Percentiles rank a stretch among this genome's conserved stretches.
phyloP scores from a whole-genome alignment of 2,797 vertebrate species.

The Betta splendens region DNA sequence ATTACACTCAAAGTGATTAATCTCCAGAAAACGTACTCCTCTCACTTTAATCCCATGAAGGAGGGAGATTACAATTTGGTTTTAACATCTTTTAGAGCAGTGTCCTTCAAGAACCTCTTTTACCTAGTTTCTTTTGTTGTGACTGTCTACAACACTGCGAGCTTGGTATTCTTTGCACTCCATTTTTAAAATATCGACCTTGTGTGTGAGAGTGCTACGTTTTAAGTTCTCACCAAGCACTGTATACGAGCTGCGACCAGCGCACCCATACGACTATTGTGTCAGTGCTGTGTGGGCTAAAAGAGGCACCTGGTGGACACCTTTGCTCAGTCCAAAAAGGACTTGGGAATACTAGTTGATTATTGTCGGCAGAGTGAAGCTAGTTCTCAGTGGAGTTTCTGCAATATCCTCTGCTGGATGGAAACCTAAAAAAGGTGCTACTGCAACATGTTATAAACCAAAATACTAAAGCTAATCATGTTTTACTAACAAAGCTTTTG shows the following conservation, averaged over 20 bases:
- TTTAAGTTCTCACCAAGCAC: slow-evolving; percentile 29
- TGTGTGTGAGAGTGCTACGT: not conserved
- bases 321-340: slow-evolving; percentile 24
- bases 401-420: slow-evolving; percentile 25
- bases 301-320: slow-evolving; percentile 41
- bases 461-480: slow-evolving; percentile 26
- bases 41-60: slow-evolving; percentile 24
- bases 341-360: slow-evolving; percentile 18
- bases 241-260: slow-evolving; percentile 64
- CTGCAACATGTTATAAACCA: slow-evolving; percentile 31
- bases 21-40: slow-evolving; percentile 34
- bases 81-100: slow-evolving; percentile 32
- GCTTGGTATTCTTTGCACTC: slow-evolving; percentile 40
- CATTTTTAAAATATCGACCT: slow-evolving; percentile 19
- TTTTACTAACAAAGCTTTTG: slow-evolving; percentile 30
- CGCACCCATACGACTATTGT: slow-evolving; percentile 39
- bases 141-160: slow-evolving; percentile 23
- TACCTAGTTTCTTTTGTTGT: slow-evolving; percentile 13
- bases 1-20: slow-evolving; percentile 34
- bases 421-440: slow-evolving; percentile 46
- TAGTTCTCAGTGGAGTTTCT: slow-evolving; percentile 40
- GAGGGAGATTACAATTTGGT: slow-evolving; percentile 57
- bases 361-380: slow-evolving; percentile 43
- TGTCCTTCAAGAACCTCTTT: slow-evolving; percentile 47
- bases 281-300: slow-evolving; percentile 40